These are phyloP conservation scores for Gambelia wislizenii DNA, from an alignment of 2,797 vertebrate genomes.

Conservation along the genomic window DNA sequence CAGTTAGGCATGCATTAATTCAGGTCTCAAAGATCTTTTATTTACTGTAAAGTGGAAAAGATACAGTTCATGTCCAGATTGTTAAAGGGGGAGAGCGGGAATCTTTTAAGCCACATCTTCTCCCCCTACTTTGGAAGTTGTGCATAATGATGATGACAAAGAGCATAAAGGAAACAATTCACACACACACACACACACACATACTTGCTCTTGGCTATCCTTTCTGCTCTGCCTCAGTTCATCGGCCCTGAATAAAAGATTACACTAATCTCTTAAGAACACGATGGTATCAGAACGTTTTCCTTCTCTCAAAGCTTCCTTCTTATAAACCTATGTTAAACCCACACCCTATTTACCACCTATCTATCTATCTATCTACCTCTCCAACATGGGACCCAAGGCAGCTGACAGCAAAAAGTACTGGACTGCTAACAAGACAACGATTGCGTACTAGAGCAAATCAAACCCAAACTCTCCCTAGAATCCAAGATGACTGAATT, in stretches of 20 bases:
- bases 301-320: slow-evolving; percentile 34
- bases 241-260: slow-evolving; percentile 53
- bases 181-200: slow-evolving; percentile 57
- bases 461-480: no score
- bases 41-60: slow-evolving; percentile 61
- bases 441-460: no score
- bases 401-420: no score
- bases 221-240: slow-evolving; percentile 60
- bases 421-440: no score
- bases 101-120: background rate
- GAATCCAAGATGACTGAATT: no score
- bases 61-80: slow-evolving; percentile 61
- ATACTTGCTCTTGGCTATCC: slow-evolving; percentile 58
- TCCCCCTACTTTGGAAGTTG: slow-evolving; percentile 54
- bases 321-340: slow-evolving; percentile 31
- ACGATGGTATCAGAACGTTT: slow-evolving; percentile 61
- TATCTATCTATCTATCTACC: no score
- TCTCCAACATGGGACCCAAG: no score
- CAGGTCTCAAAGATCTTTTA: slow-evolving; percentile 64
- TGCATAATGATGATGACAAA: slow-evolving; percentile 33
- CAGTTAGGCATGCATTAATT: slow-evolving; percentile 66
- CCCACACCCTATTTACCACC: background rate
- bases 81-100: background rate
- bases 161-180: slow-evolving; percentile 69
- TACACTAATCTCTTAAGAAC: slow-evolving; percentile 58